Evolutionary conservation across 2,797 vertebrate species (phyloP).

Genomic region (Nannoperca obscura): DNA sequence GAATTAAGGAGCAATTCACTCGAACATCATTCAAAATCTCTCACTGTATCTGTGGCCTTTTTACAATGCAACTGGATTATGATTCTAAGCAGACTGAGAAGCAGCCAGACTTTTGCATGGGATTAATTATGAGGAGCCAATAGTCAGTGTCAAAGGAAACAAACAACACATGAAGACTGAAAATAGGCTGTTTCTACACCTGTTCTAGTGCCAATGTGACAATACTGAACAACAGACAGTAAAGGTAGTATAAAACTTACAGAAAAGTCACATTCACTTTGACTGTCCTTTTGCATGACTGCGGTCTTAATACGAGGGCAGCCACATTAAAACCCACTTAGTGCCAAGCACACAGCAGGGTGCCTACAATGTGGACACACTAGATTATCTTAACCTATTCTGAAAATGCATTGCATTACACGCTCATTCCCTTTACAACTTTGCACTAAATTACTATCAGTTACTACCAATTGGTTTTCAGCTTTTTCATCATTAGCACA

Average conservation of each 20-base stretch:
- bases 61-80: slow-evolving; percentile 12
- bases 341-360: background rate
- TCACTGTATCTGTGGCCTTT: slow-evolving; percentile 24
- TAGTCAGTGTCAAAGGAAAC: background rate
- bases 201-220: background rate
- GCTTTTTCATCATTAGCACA: slow-evolving; percentile 40
- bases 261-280: background rate
- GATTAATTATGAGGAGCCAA: slow-evolving; percentile 6
- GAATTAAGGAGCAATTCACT: slow-evolving; percentile 49
- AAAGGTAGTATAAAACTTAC: background rate
- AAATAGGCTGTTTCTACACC: background rate
- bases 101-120: background rate
- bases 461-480: background rate
- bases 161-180: background rate
- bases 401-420: slow-evolving; percentile 6
- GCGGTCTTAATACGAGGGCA: background rate
- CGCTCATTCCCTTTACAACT: background rate
- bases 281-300: background rate
- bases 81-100: slow-evolving; percentile 8
- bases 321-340: background rate
- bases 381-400: background rate
- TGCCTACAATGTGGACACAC: background rate
- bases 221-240: background rate
- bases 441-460: background rate
- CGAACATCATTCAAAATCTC: slow-evolving; percentile 32